phyloP scores from a whole-genome alignment of 2,888 invertebrate genomes.

The Troglohyphantes excavatus region DNA sequence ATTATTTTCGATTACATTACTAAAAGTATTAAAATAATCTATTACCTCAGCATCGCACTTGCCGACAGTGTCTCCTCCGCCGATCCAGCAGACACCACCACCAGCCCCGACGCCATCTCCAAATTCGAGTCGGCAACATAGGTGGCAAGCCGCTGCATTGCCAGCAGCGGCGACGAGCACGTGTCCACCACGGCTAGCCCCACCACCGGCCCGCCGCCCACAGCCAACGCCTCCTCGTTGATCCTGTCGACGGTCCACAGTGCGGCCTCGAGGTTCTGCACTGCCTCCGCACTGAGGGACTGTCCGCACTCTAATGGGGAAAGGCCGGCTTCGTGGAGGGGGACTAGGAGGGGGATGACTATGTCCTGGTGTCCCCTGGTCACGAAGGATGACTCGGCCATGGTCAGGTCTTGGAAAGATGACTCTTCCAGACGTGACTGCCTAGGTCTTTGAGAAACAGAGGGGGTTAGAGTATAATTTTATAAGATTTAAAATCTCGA shows the following conservation, averaged over 20 bases:
- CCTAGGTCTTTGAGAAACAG: slow-evolving; percentile 25
- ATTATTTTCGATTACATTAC: too few species aligned
- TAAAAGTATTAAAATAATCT: too few species aligned
- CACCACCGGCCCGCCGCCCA: slow-evolving; percentile 62
- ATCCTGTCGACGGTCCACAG: slow-evolving; percentile 82
- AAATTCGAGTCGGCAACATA: slow-evolving; percentile 34
- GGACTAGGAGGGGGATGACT: slow-evolving; percentile 70
- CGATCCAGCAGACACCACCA: slow-evolving; percentile 39
- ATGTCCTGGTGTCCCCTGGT: slow-evolving; percentile 25
- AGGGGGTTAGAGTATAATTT: neutral
- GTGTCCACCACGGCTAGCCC: slow-evolving; percentile 76
- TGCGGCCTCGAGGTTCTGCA: slow-evolving; percentile 82
- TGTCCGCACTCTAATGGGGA: slow-evolving; percentile 81
- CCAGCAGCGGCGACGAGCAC: slow-evolving; percentile 74
- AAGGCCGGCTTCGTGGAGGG: slow-evolving; percentile 82
- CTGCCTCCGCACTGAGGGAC: slow-evolving; percentile 80
- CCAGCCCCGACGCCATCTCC: slow-evolving; percentile 26
- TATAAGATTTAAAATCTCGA: neutral
- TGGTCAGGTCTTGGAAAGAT: slow-evolving; percentile 28
- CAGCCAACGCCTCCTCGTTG: slow-evolving; percentile 75
- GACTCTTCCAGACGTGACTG: slow-evolving; percentile 63
- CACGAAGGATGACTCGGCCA: neutral
- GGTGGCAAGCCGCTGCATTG: slow-evolving; percentile 70
- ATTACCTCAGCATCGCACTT: slow-evolving; percentile 44
- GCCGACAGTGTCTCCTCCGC: slow-evolving; percentile 63